Evolutionary conservation across 2,888 invertebrate species (phyloP), one percentile per base, ranked within the genome.

Genomic region (Trypoxylon attenuatum): DNA sequence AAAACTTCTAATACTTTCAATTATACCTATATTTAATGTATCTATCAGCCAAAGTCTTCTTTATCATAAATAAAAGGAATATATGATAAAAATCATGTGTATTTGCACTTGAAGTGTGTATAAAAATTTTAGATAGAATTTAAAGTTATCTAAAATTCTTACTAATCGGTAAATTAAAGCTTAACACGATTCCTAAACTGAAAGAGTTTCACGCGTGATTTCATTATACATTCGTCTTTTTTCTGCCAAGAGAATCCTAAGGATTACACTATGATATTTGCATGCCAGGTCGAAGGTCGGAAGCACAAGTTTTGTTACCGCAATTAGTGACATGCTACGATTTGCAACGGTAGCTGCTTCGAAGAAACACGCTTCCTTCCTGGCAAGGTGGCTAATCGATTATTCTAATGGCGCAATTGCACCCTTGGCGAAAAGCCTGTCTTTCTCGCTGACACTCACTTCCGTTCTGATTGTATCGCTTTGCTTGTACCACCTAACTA

Each of bases 241-340:
- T 50, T 52, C 39, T 19, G 41, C n/a, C n/a, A n/a, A n/a, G n/a
- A n/a, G n/a, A n/a, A n/a, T n/a, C n/a, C n/a, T n/a, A n/a, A n/a
- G n/a, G n/a, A n/a, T n/a, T n/a, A n/a, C n/a, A n/a, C n/a, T n/a
- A n/a, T n/a, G 22, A 47, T 38, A 52, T 46, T 55, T 51, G 54
- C 59, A 54, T 63, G 59, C 57, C 33, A 64, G 60, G 43, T 65
- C 55, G 42, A 52, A 67, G 50, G 59, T 62, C 58, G 53, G 46
- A 47, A 51, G 51, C 52, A n/a, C n/a, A 65, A 65, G 27, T 38
- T 38, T 43, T 45, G 55, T 61, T 45, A 39, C 15, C 45, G 47
- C 53, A 62, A 71, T 71, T 71, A 71, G 57, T 41, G 8, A 41
- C 52, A 54, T 60, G 58, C 58, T 49, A 51, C 53, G 21, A 25